phyloP scores from a whole-genome alignment of 2,113 vertebrate species.

The Murina feae region DNA sequence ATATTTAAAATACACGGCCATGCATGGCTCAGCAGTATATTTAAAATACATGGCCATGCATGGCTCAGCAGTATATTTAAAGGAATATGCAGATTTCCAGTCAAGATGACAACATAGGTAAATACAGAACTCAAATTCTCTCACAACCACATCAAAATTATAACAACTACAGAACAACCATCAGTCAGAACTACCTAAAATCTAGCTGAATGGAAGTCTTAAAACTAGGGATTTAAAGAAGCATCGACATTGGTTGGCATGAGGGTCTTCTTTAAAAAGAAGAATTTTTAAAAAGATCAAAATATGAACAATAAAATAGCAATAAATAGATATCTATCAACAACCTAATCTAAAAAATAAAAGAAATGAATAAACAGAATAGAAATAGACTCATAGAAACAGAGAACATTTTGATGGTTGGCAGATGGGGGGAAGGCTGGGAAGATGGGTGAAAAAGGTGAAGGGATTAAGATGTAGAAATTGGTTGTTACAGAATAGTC shows the following conservation, averaged over 20 bases:
- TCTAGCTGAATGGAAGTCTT: neutral
- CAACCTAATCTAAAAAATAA: neutral
- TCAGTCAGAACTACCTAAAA: neutral
- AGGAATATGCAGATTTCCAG: neutral
- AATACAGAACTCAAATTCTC: neutral
- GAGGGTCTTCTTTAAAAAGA: neutral
- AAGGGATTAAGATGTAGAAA: too few species aligned
- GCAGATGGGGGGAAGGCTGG: too few species aligned
- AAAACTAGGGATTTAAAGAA: neutral
- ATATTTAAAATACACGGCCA: neutral
- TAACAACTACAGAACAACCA: neutral
- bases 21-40: neutral
- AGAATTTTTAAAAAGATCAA: neutral
- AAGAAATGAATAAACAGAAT: neutral
- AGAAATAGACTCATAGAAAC: neutral
- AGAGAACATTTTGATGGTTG: too few species aligned
- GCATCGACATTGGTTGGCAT: neutral
- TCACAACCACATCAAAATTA: neutral
- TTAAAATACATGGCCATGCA: neutral
- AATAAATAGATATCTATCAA: neutral
- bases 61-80: neutral
- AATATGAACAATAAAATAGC: neutral
- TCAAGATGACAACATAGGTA: neutral
- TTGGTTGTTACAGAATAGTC: neutral
- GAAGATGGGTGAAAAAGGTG: too few species aligned